Conservation (phyloP, 2,797 vertebrate species). For the Gallinago nigripennis region DNA sequence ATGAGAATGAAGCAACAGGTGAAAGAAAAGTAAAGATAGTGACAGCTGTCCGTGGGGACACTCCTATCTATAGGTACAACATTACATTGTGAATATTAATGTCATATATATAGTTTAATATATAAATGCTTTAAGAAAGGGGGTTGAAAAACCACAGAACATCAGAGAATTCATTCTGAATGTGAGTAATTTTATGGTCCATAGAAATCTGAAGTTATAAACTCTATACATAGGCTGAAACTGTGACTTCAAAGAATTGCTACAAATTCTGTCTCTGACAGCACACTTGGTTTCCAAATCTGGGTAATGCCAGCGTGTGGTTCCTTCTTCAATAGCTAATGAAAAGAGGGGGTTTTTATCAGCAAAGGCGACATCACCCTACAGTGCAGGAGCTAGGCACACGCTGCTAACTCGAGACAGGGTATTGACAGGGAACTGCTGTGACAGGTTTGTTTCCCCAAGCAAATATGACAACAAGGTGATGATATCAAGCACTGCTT, state of each 20-base stretch:
- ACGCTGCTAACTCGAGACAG: constrained; percentile 33
- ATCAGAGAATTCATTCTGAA: background rate
- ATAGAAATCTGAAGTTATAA: background rate
- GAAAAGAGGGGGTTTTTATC: constrained; percentile 33
- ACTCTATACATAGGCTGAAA: background rate
- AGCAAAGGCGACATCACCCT: background rate
- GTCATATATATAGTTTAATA: background rate
- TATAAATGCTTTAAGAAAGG: background rate
- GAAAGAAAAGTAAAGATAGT: background rate
- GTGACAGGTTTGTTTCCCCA: constrained; percentile 51
- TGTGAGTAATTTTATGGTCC: background rate
- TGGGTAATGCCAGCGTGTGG: background rate
- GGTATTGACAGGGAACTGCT: constrained; percentile 34
- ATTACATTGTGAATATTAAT: background rate
- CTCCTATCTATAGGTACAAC: background rate
- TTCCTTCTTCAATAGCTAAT: constrained; percentile 17
- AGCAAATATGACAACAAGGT: constrained; percentile 61
- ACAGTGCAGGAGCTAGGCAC: background rate
- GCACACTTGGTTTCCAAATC: constrained; percentile 42
- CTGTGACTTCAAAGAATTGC: constrained; percentile 19
- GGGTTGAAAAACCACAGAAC: background rate
- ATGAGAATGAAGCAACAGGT: constrained; percentile 9
- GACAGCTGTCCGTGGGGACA: background rate
- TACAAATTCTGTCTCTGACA: constrained; percentile 17
- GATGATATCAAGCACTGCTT: constrained; percentile 50